Conservation (phyloP, 2,888 invertebrate genomes). For the Lepidocyrtinus sp. region DNA sequence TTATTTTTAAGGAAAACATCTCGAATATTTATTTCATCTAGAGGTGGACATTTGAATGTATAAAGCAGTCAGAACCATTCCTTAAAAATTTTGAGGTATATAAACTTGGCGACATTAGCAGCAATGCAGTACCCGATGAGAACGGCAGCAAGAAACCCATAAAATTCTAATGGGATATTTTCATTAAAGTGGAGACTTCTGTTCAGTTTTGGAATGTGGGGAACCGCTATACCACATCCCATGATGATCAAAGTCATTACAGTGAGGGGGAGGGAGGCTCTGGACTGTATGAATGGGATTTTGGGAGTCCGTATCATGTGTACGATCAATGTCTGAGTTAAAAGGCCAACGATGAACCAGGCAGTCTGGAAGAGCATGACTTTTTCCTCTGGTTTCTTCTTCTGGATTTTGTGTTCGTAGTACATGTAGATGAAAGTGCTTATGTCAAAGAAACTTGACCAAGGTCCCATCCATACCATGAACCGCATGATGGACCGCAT, state of each 20-base stretch:
- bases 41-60: too few relatives aligned
- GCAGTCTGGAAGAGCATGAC: conserved; percentile 45
- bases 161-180: neutral
- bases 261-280: conserved; percentile 36
- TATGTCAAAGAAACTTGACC: conserved; percentile 57
- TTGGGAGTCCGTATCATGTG: conserved; percentile 55
- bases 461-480: conserved; percentile 60
- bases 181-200: conserved; percentile 26
- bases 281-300: conserved; percentile 54
- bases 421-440: conserved; percentile 50
- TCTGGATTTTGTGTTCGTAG: conserved; percentile 12
- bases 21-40: too few relatives aligned
- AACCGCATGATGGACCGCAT: conserved; percentile 56
- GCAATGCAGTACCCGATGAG: conserved; percentile 45
- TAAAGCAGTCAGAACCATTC: conserved; percentile 51
- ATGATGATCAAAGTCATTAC: conserved; percentile 37
- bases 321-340: conserved; percentile 56
- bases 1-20: too few relatives aligned
- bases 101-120: conserved; percentile 57
- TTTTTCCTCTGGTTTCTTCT: neutral
- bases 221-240: conserved; percentile 39
- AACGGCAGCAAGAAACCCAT: conserved; percentile 31
- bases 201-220: conserved; percentile 36
- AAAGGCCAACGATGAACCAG: conserved; percentile 57
- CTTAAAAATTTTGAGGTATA: conserved; percentile 49